These are phyloP conservation scores for Melieria omissa DNA, from an alignment of 2,888 invertebrate genomes.

Conservation along the genomic window DNA sequence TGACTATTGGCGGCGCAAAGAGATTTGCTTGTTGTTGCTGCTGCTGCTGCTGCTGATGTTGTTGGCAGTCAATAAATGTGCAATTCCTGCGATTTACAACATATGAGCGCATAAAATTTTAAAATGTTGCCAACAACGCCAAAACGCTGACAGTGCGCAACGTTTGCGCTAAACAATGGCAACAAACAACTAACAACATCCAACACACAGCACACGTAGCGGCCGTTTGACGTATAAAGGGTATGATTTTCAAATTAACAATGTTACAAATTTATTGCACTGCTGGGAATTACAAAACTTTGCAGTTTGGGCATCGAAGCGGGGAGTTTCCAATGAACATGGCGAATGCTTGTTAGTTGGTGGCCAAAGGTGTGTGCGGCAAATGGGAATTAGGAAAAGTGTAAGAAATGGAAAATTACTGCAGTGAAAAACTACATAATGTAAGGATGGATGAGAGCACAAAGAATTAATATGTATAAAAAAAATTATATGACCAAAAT, in stretches of 20 bases:
- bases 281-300: constrained; percentile 26
- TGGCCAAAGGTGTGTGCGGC: no score
- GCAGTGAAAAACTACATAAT: no score
- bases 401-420: no score
- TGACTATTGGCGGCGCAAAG: constrained; percentile 19
- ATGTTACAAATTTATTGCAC: constrained; percentile 47
- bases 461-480: no score
- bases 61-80: constrained; percentile 42
- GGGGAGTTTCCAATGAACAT: no score
- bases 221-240: constrained; percentile 13
- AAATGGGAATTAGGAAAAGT: no score
- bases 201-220: neutral
- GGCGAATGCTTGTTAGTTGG: no score
- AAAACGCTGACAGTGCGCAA: neutral
- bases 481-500: no score
- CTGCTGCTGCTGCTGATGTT: constrained; percentile 43
- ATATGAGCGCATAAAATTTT: constrained; percentile 31
- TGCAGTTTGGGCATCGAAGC: no score
- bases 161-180: neutral
- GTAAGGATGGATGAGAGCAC: no score
- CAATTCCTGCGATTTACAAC: constrained; percentile 35
- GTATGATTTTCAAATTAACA: constrained; percentile 48
- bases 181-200: neutral
- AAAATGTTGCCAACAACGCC: constrained; percentile 1
- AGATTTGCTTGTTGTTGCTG: constrained; percentile 42